Conservation (phyloP, 2,888 invertebrate species). For the Drosophila austrosaltans region DNA sequence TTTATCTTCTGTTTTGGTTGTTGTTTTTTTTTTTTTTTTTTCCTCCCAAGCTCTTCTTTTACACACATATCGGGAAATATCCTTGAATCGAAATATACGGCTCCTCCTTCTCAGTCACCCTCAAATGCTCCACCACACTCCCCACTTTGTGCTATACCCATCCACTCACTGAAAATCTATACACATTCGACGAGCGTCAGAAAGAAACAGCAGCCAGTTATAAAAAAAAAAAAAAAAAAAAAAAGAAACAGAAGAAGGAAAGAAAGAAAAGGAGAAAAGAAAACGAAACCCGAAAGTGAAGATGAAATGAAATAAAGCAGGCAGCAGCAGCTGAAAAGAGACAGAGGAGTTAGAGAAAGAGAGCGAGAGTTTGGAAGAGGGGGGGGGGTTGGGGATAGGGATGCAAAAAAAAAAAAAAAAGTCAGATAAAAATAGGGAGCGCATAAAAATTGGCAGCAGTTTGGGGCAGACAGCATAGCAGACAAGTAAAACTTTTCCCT, state of each 20-base stretch:
- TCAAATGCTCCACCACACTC: not conserved
- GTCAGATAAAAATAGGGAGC: conserved; percentile 73
- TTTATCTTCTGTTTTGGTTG: conserved; percentile 32
- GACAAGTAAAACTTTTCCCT: conserved; percentile 62
- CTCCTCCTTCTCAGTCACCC: conserved; percentile 52
- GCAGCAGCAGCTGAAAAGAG: conserved; percentile 58
- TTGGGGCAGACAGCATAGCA: conserved; percentile 77
- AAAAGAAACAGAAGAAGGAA: conserved; percentile 53
- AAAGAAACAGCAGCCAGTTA: conserved; percentile 66
- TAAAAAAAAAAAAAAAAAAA: conserved; percentile 66
- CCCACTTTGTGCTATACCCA: too few relatives aligned
- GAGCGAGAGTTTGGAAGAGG: too few relatives aligned
- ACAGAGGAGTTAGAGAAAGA: conserved; percentile 8
- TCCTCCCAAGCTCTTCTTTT: conserved; percentile 36
- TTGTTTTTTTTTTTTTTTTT: conserved; percentile 27
- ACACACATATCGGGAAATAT: conserved; percentile 78
- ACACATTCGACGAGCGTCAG: conserved; percentile 68
- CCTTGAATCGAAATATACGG: conserved; percentile 77
- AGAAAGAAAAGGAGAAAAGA: conserved; percentile 38
- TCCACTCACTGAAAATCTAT: conserved; percentile 58
- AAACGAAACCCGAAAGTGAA: conserved; percentile 75
- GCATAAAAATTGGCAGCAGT: conserved; percentile 78
- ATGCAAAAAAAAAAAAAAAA: conserved; percentile 40
- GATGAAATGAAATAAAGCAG: conserved; percentile 74
- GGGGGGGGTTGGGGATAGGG: conserved; percentile 30